Conservation (phyloP, 2,113 vertebrate genomes). For the Mohoua ochrocephala region DNA sequence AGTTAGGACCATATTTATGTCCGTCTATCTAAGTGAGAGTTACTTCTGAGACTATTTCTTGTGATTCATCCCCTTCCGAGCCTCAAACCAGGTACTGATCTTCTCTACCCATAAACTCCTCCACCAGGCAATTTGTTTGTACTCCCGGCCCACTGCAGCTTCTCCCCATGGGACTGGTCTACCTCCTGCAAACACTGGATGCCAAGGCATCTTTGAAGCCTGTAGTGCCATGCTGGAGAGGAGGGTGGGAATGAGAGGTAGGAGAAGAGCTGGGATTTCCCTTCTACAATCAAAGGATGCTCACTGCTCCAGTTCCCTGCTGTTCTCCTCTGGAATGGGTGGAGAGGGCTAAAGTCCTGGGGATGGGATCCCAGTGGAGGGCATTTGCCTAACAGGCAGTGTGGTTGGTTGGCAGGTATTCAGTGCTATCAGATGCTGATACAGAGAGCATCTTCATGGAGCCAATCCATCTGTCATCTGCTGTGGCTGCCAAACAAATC, state of each 20-base stretch:
- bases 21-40: neutral
- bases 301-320: neutral
- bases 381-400: neutral
- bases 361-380: neutral
- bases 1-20: neutral
- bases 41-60: neutral
- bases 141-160: neutral
- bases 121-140: neutral
- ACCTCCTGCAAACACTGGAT: neutral
- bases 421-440: slow-evolving; percentile 83
- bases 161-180: neutral
- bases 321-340: neutral
- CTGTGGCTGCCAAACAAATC: slow-evolving; percentile 90
- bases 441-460: slow-evolving; percentile 97
- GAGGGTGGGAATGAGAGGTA: neutral
- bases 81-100: neutral
- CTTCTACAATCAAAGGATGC: neutral
- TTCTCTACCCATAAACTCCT: neutral
- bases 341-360: neutral
- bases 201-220: neutral
- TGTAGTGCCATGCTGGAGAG: neutral
- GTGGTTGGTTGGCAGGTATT: slow-evolving; percentile 77
- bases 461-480: slow-evolving; percentile 92
- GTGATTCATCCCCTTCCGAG: neutral
- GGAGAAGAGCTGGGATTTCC: neutral